Evolutionary conservation across 2,797 vertebrate species (phyloP).

Genomic region (Gymnoscopelus microlampas): DNA sequence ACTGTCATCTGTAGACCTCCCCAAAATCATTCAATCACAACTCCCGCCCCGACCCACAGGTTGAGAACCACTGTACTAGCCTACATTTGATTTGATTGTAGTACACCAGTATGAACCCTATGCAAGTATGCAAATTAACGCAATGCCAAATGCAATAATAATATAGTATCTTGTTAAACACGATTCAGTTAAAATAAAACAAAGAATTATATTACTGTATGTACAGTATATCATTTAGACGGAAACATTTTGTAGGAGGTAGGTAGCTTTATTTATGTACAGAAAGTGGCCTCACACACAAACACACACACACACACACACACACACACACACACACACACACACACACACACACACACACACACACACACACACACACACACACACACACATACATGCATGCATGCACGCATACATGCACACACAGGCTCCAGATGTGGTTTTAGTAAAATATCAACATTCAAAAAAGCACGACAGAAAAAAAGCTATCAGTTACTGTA

Average conservation of each 20-base stretch:
- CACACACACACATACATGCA: slow-evolving; percentile 18
- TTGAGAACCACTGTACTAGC: no score
- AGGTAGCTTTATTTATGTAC: slow-evolving; percentile 43
- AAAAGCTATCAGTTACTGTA: background rate
- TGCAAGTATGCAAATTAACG: no score
- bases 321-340: background rate
- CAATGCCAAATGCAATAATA: no score
- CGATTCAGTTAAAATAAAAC: no score
- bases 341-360: slow-evolving; percentile 8
- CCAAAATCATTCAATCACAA: no score
- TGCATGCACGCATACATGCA: background rate
- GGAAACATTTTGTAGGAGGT: slow-evolving; percentile 12
- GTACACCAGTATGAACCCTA: no score
- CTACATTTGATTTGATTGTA: no score
- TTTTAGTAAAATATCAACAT: slow-evolving; percentile 26
- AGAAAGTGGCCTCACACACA: slow-evolving; percentile 50
- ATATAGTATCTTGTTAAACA: no score
- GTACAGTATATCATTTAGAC: no score
- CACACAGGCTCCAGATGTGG: background rate
- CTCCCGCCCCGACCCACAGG: no score
- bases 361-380: slow-evolving; percentile 21
- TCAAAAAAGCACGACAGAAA: background rate
- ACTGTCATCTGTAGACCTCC: no score
- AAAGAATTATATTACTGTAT: no score
- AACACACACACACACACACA: slow-evolving; percentile 30